Percentiles rank a stretch among this genome's conserved stretches.
Evolutionary conservation across 2,888 invertebrate species (phyloP).

Genomic region (Nysson spinosus): DNA sequence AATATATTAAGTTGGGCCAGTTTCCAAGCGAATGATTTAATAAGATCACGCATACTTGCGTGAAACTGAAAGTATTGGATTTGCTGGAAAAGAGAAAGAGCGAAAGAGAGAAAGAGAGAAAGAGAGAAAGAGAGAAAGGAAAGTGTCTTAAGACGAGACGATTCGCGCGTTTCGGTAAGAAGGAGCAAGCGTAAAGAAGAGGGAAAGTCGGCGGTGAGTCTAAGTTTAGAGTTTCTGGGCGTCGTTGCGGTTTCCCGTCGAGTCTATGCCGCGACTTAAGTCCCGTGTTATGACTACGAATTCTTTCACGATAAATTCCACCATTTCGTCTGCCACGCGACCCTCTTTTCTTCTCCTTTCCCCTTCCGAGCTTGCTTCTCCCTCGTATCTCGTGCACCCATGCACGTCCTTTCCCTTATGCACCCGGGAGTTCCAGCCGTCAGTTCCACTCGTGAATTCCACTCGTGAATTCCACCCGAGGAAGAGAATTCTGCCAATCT

Average conservation of each 20-base stretch:
- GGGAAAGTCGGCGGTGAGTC: constrained; percentile 27
- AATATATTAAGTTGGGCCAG: too few relatives aligned
- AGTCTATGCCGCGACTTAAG: constrained; percentile 21
- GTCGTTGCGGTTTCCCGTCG: constrained; percentile 24
- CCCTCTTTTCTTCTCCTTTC: not conserved
- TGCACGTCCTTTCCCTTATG: too few relatives aligned
- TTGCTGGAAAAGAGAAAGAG: not conserved
- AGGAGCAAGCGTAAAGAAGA: constrained; percentile 12
- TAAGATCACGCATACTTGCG: too few relatives aligned
- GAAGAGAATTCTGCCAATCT: too few relatives aligned
- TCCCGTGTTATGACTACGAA: constrained; percentile 60
- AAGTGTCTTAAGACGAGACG: too few relatives aligned
- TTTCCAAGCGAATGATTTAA: too few relatives aligned
- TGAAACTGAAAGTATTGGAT: too few relatives aligned
- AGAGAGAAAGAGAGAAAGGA: not conserved
- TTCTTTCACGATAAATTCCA: constrained; percentile 57
- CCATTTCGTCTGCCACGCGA: constrained; percentile 1
- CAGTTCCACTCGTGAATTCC: too few relatives aligned
- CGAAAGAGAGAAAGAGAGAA: not conserved
- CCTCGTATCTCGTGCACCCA: not conserved
- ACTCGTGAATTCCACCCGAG: too few relatives aligned
- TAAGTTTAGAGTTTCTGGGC: constrained; percentile 51
- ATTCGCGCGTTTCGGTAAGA: not conserved
- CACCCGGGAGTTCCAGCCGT: too few relatives aligned
- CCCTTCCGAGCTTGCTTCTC: not conserved